Conservation (phyloP, 2,888 invertebrate genomes). For the Panzeria rudis region DNA sequence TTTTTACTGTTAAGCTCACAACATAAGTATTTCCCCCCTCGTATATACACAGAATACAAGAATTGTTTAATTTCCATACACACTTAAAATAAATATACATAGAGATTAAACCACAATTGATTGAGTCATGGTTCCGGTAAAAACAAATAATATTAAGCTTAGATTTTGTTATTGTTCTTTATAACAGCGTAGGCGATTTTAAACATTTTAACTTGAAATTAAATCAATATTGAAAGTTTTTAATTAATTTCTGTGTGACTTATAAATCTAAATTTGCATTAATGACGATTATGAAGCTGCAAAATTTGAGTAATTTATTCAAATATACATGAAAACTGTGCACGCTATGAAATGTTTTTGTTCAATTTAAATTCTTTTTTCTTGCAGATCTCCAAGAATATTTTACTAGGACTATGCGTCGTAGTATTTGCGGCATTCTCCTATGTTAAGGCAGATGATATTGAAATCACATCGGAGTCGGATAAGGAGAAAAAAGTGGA, state of each 20-base stretch:
- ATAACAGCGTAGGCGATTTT: constrained; percentile 46
- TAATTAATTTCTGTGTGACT: constrained; percentile 1
- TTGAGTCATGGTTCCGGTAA: constrained; percentile 57
- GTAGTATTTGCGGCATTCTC: constrained; percentile 50
- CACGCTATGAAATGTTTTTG: not conserved
- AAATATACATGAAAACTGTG: not conserved
- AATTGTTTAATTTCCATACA: too few relatives aligned
- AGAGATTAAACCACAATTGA: not conserved
- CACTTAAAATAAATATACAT: too few relatives aligned
- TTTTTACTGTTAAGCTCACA: too few relatives aligned
- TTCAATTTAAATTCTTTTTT: not conserved
- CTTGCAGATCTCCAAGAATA: constrained; percentile 63
- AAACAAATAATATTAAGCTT: constrained; percentile 20
- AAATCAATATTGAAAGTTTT: constrained; percentile 27
- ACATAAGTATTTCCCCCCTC: too few relatives aligned
- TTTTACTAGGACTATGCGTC: constrained; percentile 57
- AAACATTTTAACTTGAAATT: constrained; percentile 34
- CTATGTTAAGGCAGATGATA: constrained; percentile 51
- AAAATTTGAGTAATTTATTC: constrained; percentile 11
- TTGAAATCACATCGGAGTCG: constrained; percentile 22
- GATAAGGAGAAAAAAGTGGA: constrained; percentile 79
- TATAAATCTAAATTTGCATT: constrained; percentile 10
- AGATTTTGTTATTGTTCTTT: not conserved
- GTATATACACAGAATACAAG: too few relatives aligned
- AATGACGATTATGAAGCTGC: not conserved